Base-by-base conservation (phyloP, 2,888 invertebrate species). In the Anorthoa munda region DNA sequence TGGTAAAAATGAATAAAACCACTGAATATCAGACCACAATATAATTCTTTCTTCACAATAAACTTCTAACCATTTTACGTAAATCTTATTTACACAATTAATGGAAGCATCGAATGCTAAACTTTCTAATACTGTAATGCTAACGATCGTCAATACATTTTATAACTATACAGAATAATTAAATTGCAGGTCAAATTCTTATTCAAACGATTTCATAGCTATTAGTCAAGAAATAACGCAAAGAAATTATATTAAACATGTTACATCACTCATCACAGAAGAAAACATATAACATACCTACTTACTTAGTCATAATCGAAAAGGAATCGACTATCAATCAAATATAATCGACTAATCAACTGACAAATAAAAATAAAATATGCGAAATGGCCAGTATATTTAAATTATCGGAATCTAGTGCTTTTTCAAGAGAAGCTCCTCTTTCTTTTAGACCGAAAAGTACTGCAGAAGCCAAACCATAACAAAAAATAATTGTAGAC, bases 81-180 rank as follows among this genome's bases (percentile, higher is more conserved):
- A 94, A 94, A 94, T 94, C 88, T 93, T 95, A 95, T 95, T 93
- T 95, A 96, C 95, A 95, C 90, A 94, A 92, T 91, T 90, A 91
- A 91, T 93, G 94, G 93, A 95, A 94, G 94, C 95, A 93, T 94
- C 90, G 90, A 91, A 95, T 93, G 92, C 92, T 93, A 90, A 93
- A 91, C 88, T 86, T 90, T 90, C 91, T 93, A 94, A 93, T 93
- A 94, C 92, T 93, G 93, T 92, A 90, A 92, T 87, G 87, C 91
- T 92, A 92, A 87, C 85, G 75, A 81, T 84, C 82, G 53, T 84
- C 78, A 73, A 86, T 81, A 88, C 70, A 81, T 72, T 77, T 78
- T 72, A 79, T 71, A 82, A 80, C 61, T 86, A 74, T 74, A 77
- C 63, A 81, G 73, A 77, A 56, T 77, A 74, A 77, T 87, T n/a